These are phyloP conservation scores for Galemys pyrenaicus DNA, from an alignment of 2,113 vertebrate species.

Conservation along the genomic window DNA sequence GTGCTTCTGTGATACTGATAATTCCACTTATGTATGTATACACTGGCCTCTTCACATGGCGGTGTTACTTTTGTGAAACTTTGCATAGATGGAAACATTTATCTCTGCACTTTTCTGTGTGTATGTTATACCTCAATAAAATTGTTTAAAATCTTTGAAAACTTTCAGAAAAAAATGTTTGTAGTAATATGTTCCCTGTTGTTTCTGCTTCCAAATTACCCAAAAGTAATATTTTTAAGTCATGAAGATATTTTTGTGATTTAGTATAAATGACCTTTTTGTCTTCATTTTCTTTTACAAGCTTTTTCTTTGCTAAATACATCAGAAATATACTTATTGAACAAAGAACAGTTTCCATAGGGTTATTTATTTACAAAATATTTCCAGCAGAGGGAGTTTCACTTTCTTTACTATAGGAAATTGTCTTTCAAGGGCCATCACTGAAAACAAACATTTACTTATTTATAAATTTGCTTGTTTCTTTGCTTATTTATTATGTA, in stretches of 20 bases:
- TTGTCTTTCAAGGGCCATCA: slow-evolving; percentile 15
- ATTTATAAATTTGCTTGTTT: background rate
- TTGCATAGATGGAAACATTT: background rate
- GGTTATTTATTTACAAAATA: background rate
- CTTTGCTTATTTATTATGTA: background rate
- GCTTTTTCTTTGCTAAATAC: background rate
- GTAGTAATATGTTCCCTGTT: background rate
- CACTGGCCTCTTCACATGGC: background rate
- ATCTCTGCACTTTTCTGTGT: background rate
- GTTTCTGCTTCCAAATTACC: background rate
- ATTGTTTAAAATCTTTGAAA: background rate
- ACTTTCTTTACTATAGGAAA: slow-evolving; percentile 40
- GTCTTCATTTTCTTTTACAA: background rate
- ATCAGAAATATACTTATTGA: background rate
- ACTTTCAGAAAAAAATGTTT: background rate
- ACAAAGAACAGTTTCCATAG: background rate
- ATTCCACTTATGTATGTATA: background rate
- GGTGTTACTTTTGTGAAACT: background rate
- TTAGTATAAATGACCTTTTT: background rate
- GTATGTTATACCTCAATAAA: background rate
- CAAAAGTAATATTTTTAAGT: background rate
- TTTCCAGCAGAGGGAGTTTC: slow-evolving; percentile 50
- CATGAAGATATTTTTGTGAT: background rate
- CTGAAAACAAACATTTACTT: background rate
- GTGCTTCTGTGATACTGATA: background rate